Evolutionary conservation across 2,797 vertebrate species (phyloP).

Genomic region (Pantherophis vulpinus): DNA sequence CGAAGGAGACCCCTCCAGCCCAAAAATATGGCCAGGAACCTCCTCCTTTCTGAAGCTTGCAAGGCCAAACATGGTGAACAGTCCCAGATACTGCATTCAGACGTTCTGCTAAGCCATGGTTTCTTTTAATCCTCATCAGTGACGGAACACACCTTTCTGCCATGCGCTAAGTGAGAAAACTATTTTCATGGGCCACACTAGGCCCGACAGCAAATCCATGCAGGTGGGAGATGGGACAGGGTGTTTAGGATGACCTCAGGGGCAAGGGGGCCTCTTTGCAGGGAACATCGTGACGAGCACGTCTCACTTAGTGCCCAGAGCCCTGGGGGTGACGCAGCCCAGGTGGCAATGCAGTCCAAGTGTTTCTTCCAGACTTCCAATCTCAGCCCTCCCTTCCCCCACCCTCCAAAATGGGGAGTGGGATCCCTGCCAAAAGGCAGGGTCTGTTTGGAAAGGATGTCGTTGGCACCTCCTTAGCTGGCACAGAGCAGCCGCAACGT

Average conservation of each 20-base stretch:
- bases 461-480: not conserved
- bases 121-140: not conserved
- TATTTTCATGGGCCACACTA: not conserved
- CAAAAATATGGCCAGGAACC: not conserved
- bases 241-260: not conserved
- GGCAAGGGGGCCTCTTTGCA: not conserved
- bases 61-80: not conserved
- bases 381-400: not conserved
- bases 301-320: not conserved
- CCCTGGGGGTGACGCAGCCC: not conserved
- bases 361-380: not conserved
- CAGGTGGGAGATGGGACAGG: not conserved
- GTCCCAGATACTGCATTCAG: not conserved
- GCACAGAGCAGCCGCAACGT: not conserved
- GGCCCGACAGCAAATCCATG: not conserved
- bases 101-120: not conserved
- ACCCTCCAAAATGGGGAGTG: not conserved
- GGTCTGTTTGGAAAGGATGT: not conserved
- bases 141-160: not conserved
- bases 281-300: fast-evolving
- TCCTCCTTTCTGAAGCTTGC: not conserved
- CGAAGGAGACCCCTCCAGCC: not conserved
- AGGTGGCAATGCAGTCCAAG: not conserved
- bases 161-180: not conserved
- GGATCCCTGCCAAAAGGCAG: not conserved